These are phyloP conservation scores for Isurus oxyrinchus DNA, from an alignment of 2,113 vertebrate genomes.

Conservation along the genomic window DNA sequence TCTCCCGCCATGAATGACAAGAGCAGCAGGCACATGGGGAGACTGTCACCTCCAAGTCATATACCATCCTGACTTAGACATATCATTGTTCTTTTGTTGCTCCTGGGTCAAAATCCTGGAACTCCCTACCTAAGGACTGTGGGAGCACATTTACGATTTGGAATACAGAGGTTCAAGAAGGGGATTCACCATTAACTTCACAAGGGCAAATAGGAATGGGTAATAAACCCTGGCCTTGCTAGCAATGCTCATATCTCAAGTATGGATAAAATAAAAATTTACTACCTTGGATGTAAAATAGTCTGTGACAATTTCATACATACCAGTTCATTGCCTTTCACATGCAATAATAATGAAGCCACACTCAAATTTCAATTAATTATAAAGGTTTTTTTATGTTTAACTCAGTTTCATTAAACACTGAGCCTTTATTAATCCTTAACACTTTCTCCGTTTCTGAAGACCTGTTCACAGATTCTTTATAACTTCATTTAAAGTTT, in stretches of 20 bases:
- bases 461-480: background rate
- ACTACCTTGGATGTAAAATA: background rate
- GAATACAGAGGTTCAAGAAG: background rate
- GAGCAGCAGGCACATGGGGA: background rate
- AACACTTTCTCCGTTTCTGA: background rate
- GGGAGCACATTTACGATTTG: background rate
- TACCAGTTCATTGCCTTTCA: background rate
- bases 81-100: background rate
- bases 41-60: background rate
- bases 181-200: background rate
- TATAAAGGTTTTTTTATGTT: background rate
- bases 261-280: background rate
- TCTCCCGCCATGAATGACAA: background rate
- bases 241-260: background rate
- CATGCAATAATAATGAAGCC: background rate
- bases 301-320: background rate
- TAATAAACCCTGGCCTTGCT: background rate
- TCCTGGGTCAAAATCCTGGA: background rate
- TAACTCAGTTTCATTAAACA: background rate
- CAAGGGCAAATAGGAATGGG: background rate
- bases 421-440: background rate
- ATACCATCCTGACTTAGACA: background rate
- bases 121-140: background rate
- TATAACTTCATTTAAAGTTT: background rate
- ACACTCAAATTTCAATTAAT: background rate